Evolutionary conservation across 2,888 invertebrate genomes (phyloP), one percentile per base, ranked within the genome.

Genomic region (Caenorhabditis drosophilae): DNA sequence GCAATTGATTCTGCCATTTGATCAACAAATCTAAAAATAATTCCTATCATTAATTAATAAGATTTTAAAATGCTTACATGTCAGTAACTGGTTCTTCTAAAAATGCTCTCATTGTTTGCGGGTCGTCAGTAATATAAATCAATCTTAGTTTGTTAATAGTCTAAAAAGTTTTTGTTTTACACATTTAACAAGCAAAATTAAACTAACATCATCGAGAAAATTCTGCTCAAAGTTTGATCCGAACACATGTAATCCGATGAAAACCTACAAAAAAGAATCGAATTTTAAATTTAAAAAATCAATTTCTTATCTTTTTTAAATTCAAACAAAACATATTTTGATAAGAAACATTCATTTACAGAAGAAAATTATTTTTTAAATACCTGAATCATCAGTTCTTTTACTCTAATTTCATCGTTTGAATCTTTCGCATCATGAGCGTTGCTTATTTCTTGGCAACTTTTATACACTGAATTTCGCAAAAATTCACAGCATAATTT

Each of bases 21-120:
- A 26, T 63, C 58, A 25, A 56, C 47, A 55, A 66, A 72, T 11
- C 71, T 72, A 34, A 16, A 60, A 48, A 22, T n/a, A 25, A 41
- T 52, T 34, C 20, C n/a, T 22, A 38, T 42, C 23, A 22, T 9
- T 22, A 20, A 35, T 27, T 9, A 41, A 35, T 18, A 15, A 15
- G 9, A 35, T 42, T 35, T 25, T 11, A 45, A 38, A 47, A 63
- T n/a, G n/a, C 71, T 53, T 25, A 71, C 71, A 60, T 49, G 57
- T 71, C 71, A 6, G 62, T 52, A 18, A 71, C 51, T 1, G 54
- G 42, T 26, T 68, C 66, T 36, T 71, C 68, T 12, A 71, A 42
- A 36, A 71, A 71, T 6, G 18, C 41, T 18, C 46, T 41, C 48
- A 71, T 47, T 16, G 22, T 49, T 11, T 48, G 49, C 1, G 66